A percentile compares a stretch with the other conserved stretches of the same genome.
Evolutionary conservation across 2,888 invertebrate species (phyloP).

Genomic region (Antheraea yamamai): DNA sequence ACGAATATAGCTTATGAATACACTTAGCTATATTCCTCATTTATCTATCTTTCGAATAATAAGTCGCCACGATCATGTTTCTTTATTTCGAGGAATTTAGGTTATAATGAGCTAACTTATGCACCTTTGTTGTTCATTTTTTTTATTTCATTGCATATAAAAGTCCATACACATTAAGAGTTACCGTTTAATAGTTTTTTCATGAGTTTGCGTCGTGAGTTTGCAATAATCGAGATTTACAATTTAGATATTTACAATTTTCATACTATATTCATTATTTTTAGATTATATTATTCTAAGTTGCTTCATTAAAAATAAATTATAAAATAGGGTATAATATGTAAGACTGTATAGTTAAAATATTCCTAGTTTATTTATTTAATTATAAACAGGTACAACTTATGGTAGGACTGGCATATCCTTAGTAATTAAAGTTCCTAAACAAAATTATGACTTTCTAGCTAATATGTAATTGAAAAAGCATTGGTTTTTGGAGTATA

Average conservation of each 20-base stretch:
- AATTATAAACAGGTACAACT: too few species aligned
- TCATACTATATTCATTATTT: neutral
- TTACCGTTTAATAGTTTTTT: conserved; percentile 55
- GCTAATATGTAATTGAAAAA: too few species aligned
- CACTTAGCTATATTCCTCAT: neutral
- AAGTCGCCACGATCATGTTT: conserved; percentile 29
- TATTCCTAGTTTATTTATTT: neutral
- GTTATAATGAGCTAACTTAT: conserved; percentile 62
- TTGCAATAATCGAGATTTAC: conserved; percentile 29
- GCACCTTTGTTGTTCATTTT: conserved; percentile 45
- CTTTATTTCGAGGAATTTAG: conserved; percentile 55
- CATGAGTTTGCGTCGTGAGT: conserved; percentile 48
- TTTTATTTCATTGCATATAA: conserved; percentile 47
- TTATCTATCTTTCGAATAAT: neutral
- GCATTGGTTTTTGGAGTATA: too few species aligned
- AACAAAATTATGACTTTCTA: too few species aligned
- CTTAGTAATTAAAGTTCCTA: too few species aligned
- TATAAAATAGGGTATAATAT: neutral
- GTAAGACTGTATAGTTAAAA: neutral
- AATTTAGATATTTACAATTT: conserved; percentile 16
- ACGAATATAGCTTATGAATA: neutral
- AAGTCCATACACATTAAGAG: conserved; percentile 48
- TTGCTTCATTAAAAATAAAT: neutral
- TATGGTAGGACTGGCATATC: too few species aligned
- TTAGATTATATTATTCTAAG: neutral